Percentiles rank a stretch among this genome's conserved stretches.
These are phyloP conservation scores for Lobophora halterata DNA, from an alignment of 2,888 invertebrate species.

Conservation along the genomic window DNA sequence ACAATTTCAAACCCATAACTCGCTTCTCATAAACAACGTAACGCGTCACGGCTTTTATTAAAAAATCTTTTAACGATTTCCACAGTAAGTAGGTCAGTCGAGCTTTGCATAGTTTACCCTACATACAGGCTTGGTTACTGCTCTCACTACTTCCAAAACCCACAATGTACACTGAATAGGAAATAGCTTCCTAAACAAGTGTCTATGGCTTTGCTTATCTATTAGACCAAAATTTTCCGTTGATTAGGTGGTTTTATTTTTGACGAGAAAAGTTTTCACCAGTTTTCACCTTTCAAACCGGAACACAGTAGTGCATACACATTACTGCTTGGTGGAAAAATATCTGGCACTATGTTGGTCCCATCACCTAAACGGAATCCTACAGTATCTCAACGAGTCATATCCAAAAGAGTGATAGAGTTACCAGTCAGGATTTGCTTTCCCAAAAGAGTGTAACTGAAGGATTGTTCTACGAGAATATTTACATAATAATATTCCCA, in stretches of 20 bases:
- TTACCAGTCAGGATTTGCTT: no score
- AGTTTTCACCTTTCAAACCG: no score
- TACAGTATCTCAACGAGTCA: no score
- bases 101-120: constrained; percentile 45
- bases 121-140: constrained; percentile 36
- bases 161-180: constrained; percentile 42
- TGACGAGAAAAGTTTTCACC: no score
- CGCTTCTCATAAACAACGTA: constrained; percentile 34
- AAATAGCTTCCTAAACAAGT: constrained; percentile 54
- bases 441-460: constrained; percentile 22
- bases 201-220: constrained; percentile 50
- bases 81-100: constrained; percentile 38
- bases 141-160: constrained; percentile 27
- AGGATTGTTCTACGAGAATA: neutral
- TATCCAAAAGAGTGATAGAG: no score
- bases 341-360: no score
- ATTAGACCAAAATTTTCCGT: constrained; percentile 49
- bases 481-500: no score
- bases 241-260: constrained; percentile 37
- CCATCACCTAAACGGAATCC: no score
- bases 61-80: constrained; percentile 45
- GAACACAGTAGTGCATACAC: no score
- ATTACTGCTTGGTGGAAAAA: no score
- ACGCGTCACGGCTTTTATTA: constrained; percentile 40
- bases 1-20: constrained; percentile 11